These are phyloP conservation scores for Schizaphis graminum DNA, from an alignment of 2,888 invertebrate species.

Conservation along the genomic window DNA sequence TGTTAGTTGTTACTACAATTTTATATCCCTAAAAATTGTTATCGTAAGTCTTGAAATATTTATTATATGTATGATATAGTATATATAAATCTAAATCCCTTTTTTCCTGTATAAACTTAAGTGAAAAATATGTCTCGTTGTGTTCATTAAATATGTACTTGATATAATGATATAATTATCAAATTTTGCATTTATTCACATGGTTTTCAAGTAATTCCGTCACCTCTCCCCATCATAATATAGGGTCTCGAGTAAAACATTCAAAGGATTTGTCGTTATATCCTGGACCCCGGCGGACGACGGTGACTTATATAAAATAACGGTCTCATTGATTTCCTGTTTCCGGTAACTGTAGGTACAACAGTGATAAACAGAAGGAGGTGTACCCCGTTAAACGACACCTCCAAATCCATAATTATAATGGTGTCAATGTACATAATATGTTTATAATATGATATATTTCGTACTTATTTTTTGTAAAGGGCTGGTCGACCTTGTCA, in stretches of 20 bases:
- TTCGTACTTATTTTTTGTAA: not conserved
- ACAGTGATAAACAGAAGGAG: not conserved
- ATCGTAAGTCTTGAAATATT: not conserved
- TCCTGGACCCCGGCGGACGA: not conserved
- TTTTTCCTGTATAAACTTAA: not conserved
- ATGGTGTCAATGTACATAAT: not conserved
- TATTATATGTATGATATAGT: too few relatives aligned
- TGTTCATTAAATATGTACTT: not conserved
- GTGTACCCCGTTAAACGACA: constrained; percentile 6
- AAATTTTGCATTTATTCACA: not conserved
- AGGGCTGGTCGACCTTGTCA: constrained; percentile 16
- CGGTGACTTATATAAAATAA: constrained; percentile 17
- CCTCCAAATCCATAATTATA: constrained; percentile 10
- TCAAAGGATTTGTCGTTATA: constrained; percentile 28
- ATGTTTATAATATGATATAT: not conserved
- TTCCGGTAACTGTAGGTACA: not conserved
- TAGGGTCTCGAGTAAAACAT: not conserved
- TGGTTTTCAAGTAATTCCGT: not conserved
- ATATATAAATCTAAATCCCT: not conserved
- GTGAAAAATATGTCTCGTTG: not conserved
- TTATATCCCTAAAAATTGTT: not conserved
- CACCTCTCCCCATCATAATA: not conserved
- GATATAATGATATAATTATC: not conserved
- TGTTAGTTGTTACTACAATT: not conserved
- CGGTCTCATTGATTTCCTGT: constrained; percentile 51